These are phyloP conservation scores for Lydus trimaculatus DNA, from an alignment of 2,888 invertebrate species.

Conservation along the genomic window DNA sequence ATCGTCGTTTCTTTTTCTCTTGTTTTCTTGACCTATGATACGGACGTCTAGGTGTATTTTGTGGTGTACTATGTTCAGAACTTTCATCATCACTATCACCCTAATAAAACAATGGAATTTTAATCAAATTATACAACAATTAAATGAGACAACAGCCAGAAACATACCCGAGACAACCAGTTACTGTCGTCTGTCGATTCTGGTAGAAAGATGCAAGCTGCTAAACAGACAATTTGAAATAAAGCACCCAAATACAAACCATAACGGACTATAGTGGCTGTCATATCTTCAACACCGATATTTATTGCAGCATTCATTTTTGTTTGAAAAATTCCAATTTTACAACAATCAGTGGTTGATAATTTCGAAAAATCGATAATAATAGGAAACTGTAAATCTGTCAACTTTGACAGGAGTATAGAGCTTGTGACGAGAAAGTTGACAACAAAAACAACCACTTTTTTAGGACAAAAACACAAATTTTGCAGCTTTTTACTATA, in stretches of 20 bases:
- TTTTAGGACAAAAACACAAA: too few species aligned
- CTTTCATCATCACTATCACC: constrained; percentile 79
- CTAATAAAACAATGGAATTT: constrained; percentile 36
- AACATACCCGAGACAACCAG: constrained; percentile 61
- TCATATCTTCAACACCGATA: constrained; percentile 72
- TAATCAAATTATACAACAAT: background rate
- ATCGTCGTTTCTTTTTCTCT: constrained; percentile 77
- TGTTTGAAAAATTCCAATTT: constrained; percentile 23
- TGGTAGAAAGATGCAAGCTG: constrained; percentile 82
- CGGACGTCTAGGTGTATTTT: constrained; percentile 71
- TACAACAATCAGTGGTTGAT: background rate
- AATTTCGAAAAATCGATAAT: background rate
- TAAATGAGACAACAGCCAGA: background rate
- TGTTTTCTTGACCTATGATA: constrained; percentile 70
- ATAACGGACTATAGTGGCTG: constrained; percentile 77
- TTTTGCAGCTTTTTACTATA: too few species aligned
- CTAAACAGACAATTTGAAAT: constrained; percentile 85
- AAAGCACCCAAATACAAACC: constrained; percentile 86
- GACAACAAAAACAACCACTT: too few species aligned
- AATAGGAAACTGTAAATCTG: background rate
- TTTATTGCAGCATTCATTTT: constrained; percentile 61
- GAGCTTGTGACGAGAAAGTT: too few species aligned
- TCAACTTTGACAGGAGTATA: background rate
- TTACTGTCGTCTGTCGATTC: constrained; percentile 65
- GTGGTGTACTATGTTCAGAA: constrained; percentile 75